Evolutionary conservation across 2,888 invertebrate species (phyloP).

Genomic region (Metellina segmentata): DNA sequence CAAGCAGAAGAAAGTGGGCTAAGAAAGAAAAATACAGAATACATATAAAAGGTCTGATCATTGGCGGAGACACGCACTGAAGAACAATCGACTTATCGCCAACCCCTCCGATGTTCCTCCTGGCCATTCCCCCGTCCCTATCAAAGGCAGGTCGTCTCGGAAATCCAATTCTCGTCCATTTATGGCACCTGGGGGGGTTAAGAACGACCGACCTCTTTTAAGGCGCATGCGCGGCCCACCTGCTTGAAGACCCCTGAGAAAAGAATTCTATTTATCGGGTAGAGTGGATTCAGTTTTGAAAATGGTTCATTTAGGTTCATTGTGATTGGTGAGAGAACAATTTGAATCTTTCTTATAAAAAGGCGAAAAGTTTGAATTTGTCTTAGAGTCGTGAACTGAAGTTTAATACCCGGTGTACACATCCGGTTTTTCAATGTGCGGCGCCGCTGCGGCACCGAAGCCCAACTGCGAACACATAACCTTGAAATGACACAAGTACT

Average conservation of each 20-base stretch:
- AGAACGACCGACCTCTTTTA: neutral
- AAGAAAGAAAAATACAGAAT: constrained; percentile 4
- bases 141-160: constrained; percentile 35
- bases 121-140: neutral
- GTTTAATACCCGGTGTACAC: too few species aligned
- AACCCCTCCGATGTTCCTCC: neutral
- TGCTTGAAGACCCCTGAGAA: constrained; percentile 2
- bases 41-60: constrained; percentile 49
- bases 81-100: constrained; percentile 61
- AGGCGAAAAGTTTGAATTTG: too few species aligned
- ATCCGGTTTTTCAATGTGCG: too few species aligned
- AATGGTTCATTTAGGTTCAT: too few species aligned
- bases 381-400: too few species aligned
- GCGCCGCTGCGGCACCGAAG: too few species aligned
- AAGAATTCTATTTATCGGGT: neutral
- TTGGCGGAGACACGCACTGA: constrained; percentile 26
- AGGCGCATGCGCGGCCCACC: neutral
- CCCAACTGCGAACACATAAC: too few species aligned
- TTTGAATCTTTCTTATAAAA: too few species aligned
- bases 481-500: too few species aligned
- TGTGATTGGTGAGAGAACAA: too few species aligned
- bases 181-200: constrained; percentile 30
- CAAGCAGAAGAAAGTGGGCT: neutral
- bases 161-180: constrained; percentile 61
- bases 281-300: neutral